Evolutionary conservation across 2,888 invertebrate genomes (phyloP).

Genomic region (Ennomos fuscantarius): DNA sequence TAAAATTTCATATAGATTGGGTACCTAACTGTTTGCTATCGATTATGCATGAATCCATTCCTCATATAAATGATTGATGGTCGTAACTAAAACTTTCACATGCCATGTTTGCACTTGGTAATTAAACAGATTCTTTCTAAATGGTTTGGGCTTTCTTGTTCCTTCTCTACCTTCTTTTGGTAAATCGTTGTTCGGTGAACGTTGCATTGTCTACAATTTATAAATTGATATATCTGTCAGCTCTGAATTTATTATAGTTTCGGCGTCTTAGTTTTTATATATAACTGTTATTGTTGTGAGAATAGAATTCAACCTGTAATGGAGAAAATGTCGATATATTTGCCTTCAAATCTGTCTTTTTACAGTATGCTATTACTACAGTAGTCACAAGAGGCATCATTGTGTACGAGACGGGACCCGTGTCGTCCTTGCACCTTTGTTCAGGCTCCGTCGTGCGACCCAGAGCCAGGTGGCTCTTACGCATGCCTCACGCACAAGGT

Average conservation of each 20-base stretch:
- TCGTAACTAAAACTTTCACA: conserved; percentile 20
- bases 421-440: conserved; percentile 72
- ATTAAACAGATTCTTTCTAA: conserved; percentile 10
- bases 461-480: conserved; percentile 27
- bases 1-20: conserved; percentile 1
- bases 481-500: conserved; percentile 7
- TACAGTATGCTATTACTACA: neutral
- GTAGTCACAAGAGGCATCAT: conserved; percentile 35
- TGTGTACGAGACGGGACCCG: conserved; percentile 52
- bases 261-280: too few species aligned
- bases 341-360: too few species aligned
- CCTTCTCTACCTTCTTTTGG: conserved; percentile 10
- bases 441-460: conserved; percentile 42
- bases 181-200: neutral
- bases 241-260: too few species aligned
- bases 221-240: too few species aligned
- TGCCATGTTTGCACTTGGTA: conserved; percentile 17
- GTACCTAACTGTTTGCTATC: conserved; percentile 8
- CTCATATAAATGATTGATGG: conserved; percentile 16
- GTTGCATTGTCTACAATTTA: neutral
- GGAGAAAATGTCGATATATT: too few species aligned
- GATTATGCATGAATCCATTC: conserved; percentile 8
- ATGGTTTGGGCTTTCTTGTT: conserved; percentile 15
- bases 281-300: too few species aligned
- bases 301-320: too few species aligned